Evolutionary conservation across 2,888 invertebrate species (phyloP).

Genomic region (Orthosia cruda): DNA sequence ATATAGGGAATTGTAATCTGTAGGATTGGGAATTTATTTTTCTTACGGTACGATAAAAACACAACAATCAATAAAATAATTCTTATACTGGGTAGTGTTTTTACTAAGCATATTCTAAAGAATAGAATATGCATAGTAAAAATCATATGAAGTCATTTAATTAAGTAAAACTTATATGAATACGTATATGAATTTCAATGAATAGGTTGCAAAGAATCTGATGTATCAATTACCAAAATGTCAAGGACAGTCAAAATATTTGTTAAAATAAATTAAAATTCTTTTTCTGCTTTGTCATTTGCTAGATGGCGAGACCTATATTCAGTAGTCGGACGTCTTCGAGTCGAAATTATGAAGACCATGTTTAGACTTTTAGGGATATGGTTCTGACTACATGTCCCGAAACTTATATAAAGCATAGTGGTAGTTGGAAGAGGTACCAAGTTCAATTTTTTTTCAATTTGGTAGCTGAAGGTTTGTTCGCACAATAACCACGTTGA

Average conservation of each 20-base stretch:
- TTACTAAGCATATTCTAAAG: too few species aligned
- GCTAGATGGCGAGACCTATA: too few species aligned
- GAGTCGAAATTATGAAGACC: too few species aligned
- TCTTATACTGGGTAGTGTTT: too few species aligned
- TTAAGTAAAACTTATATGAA: conserved; percentile 1
- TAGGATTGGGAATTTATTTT: not conserved
- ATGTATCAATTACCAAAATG: conserved; percentile 10
- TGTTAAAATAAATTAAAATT: conserved; percentile 6
- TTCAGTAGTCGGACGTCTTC: too few species aligned
- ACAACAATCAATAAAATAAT: not conserved
- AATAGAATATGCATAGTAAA: not conserved
- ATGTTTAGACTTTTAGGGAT: too few species aligned
- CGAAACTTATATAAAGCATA: not conserved
- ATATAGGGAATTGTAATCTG: not conserved
- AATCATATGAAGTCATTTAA: not conserved
- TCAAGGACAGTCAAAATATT: conserved; percentile 33
- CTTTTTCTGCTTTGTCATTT: not conserved
- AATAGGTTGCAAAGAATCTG: conserved; percentile 10
- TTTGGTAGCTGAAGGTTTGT: too few species aligned
- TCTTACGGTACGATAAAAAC: not conserved
- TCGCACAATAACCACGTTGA: not conserved
- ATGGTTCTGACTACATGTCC: not conserved
- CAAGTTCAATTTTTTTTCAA: too few species aligned
- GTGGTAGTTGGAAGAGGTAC: too few species aligned
- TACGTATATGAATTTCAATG: conserved; percentile 11